Base-by-base conservation (phyloP, 2,888 invertebrate genomes). In the Agapostemon virescens region DNA sequence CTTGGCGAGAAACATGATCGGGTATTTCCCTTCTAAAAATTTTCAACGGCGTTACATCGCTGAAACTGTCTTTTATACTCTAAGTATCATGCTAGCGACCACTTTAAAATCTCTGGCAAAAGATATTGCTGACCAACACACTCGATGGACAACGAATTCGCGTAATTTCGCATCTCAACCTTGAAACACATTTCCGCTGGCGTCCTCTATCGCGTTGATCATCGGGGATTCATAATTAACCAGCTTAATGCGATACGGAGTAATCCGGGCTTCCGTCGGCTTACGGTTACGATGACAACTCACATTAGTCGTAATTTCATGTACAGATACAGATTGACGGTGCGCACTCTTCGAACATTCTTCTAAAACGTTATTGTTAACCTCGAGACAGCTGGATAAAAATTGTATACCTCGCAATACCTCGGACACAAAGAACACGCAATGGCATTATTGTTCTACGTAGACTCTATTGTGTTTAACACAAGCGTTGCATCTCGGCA, bases 21-120 rank as follows among this genome's bases (percentile, higher is more conserved):
- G 26, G 42, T 64, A 52, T 77, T 77, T 77, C 55, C 77, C 55
- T 49, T 64, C 77, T 64, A 64, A 49, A 76, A 77, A 77, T 78
- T 69, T 78, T 77, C 66, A 76, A 13, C 77, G 64, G 26, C 20
- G 6, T 64, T 36, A 42, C 66, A 45, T 30, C 55, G 30, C 15
- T 20, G n/a, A 45, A 36, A 33, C 40, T 63, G 68, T 63, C 23
- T 33, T 70, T 61, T 66, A 36, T 26, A n/a, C 68, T 52, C 64
- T 76, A 78, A 77, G 76, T 77, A 77, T 55, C 45, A n/a, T 7
- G 55, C 42, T 45, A 33, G 61, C 26, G 20, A 64, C 45, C 55
- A 64, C 42, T 40, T 45, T n/a, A 7, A 61, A 45, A 13, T 15
- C 15, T 5, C 20, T 30, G 15, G 38, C 64, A 30, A 36, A 72